Evolutionary conservation across 2,113 vertebrate species (phyloP).

Genomic region (Epinephelus fuscoguttatus): DNA sequence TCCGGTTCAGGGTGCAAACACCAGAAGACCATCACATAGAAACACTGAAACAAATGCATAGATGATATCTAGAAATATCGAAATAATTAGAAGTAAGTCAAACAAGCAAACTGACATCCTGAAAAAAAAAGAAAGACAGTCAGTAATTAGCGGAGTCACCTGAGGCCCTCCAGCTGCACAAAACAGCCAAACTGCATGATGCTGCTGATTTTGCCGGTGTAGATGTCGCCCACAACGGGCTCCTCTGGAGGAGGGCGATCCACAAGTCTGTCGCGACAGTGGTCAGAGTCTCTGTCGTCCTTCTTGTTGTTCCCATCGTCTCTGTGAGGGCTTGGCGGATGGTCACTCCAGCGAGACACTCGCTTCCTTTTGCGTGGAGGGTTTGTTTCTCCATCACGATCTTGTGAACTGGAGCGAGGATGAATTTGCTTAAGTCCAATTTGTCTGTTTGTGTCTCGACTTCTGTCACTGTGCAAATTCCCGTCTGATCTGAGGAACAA

Average conservation of each 20-base stretch:
- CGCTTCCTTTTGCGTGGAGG: slow-evolving; percentile 43
- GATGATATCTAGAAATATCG: no score
- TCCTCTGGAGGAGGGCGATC: slow-evolving; percentile 90
- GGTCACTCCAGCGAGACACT: slow-evolving; percentile 57
- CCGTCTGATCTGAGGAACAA: neutral
- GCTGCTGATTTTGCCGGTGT: slow-evolving; percentile 94
- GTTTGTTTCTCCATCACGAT: neutral
- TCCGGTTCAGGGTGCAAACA: neutral
- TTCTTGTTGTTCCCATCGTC: slow-evolving; percentile 37
- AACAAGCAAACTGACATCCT: no score
- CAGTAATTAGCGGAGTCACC: slow-evolving; percentile 76
- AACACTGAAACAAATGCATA: no score
- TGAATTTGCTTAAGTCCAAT: neutral
- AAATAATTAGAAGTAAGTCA: no score
- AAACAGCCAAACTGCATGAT: slow-evolving; percentile 98
- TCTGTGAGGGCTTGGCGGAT: slow-evolving; percentile 51
- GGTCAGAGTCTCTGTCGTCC: neutral
- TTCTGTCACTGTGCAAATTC: neutral
- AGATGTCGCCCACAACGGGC: slow-evolving; percentile 92
- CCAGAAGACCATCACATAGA: neutral
- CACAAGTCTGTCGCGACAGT: neutral
- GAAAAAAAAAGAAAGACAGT: no score
- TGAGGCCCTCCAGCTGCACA: slow-evolving; percentile 93
- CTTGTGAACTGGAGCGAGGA: slow-evolving; percentile 37
- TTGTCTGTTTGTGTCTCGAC: slow-evolving; percentile 7